Percentiles rank a stretch among this genome's conserved stretches.
These are phyloP conservation scores for Cyprinodon tularosa DNA, from an alignment of 2,113 vertebrate species.

Conservation along the genomic window DNA sequence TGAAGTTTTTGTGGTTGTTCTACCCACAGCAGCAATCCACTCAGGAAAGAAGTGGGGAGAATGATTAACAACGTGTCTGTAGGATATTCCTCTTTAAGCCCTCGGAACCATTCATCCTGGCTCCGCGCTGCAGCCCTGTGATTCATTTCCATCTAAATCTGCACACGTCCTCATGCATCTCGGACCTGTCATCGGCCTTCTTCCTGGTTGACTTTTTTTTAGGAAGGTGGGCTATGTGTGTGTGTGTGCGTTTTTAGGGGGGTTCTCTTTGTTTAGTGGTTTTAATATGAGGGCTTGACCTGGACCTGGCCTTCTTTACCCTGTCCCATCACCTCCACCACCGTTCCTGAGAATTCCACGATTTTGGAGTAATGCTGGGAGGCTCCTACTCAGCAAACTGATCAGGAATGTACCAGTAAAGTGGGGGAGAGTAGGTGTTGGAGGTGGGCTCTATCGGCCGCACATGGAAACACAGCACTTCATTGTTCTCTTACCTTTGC, in stretches of 20 bases:
- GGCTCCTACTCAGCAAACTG: conserved; percentile 76
- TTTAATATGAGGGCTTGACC: conserved; percentile 65
- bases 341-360: conserved; percentile 76
- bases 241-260: background rate
- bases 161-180: conserved; percentile 36
- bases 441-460: conserved; percentile 61
- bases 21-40: background rate
- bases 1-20: conserved; percentile 58
- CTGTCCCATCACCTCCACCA: conserved; percentile 5
- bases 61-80: conserved; percentile 61
- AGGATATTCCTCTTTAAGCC: conserved; percentile 48
- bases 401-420: conserved; percentile 75
- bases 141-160: conserved; percentile 63
- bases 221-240: background rate
- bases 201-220: conserved; percentile 28
- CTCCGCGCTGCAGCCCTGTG: conserved; percentile 33
- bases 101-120: conserved; percentile 45
- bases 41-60: conserved; percentile 45
- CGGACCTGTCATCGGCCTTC: conserved; percentile 50
- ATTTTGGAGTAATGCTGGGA: conserved; percentile 77
- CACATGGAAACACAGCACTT: conserved; percentile 67
- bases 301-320: conserved; percentile 42
- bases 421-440: conserved; percentile 33
- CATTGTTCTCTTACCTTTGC: conserved; percentile 82
- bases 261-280: conserved; percentile 45